Evolutionary conservation across 2,113 vertebrate species (phyloP).

Genomic region (Otis tarda): DNA sequence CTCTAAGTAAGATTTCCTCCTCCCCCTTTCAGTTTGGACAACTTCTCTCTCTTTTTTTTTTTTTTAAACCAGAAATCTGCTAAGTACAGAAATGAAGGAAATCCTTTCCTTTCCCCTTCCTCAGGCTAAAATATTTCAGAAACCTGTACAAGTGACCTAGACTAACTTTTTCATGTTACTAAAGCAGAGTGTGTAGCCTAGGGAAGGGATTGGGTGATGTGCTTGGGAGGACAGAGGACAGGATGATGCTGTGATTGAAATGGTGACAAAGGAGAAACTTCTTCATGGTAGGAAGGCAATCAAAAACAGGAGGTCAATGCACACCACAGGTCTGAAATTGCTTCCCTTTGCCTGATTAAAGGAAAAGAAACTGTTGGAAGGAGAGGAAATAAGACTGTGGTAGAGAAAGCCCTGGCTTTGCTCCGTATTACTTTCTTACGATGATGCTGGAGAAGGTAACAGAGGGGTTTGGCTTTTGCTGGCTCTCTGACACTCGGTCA

Average conservation of each 20-base stretch:
- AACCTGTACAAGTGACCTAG: neutral
- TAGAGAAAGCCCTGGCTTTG: conserved; percentile 5
- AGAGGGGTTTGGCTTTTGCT: neutral
- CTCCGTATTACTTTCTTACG: neutral
- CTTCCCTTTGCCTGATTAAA: neutral
- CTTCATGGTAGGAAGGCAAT: neutral
- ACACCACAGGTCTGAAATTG: neutral
- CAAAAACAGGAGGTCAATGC: neutral
- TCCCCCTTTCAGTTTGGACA: neutral
- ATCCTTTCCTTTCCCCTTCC: neutral
- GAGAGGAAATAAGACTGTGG: conserved; percentile 4
- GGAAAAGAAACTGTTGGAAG: neutral
- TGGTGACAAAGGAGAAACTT: neutral
- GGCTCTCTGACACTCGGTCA: neutral
- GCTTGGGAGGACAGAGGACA: neutral
- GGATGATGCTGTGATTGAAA: neutral
- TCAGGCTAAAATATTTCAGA: neutral
- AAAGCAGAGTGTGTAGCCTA: neutral
- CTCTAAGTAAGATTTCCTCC: neutral
- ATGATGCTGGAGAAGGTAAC: neutral
- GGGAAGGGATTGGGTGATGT: neutral
- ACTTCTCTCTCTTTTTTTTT: neutral
- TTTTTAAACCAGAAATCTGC: neutral
- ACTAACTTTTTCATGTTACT: neutral
- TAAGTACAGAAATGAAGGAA: neutral